Conservation (phyloP, 92 coral and sea anemone genomes). For the Blastomussa wellsi region DNA sequence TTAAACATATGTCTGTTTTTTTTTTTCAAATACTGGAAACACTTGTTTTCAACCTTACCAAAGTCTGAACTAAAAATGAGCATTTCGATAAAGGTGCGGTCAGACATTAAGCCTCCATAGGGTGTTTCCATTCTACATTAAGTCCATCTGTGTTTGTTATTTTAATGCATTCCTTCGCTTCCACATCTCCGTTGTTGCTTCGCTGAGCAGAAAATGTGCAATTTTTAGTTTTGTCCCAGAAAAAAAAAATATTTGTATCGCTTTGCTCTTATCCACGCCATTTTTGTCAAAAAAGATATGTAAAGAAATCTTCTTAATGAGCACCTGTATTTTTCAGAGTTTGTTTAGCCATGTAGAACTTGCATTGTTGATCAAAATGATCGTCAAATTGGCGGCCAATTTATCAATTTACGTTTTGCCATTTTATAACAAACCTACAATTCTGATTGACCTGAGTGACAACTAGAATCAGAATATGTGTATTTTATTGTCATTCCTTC, state of each 20-base stretch:
- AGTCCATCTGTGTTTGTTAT: neutral
- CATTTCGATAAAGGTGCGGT: neutral
- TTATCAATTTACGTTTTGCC: neutral
- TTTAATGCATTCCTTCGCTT: neutral
- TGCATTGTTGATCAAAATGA: slow-evolving; percentile 5
- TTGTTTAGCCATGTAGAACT: neutral
- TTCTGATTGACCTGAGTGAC: neutral
- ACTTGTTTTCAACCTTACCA: neutral
- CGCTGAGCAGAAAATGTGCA: neutral
- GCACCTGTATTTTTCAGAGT: neutral
- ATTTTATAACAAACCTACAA: neutral
- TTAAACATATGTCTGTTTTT: neutral
- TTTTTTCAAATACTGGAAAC: neutral
- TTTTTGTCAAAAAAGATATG: neutral
- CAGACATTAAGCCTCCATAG: neutral
- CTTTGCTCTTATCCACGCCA: neutral
- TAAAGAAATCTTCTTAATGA: neutral
- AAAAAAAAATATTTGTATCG: neutral
- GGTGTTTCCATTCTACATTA: neutral
- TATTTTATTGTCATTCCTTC: neutral
- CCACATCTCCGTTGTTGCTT: neutral
- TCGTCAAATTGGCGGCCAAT: neutral
- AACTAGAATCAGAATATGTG: accelerated
- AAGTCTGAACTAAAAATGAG: neutral
- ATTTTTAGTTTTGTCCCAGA: neutral